A percentile compares a stretch with the other conserved stretches of the same genome.
phyloP scores from a whole-genome alignment of 1,140 invertebrate genomes.

The Sesamia nonagrioides region DNA sequence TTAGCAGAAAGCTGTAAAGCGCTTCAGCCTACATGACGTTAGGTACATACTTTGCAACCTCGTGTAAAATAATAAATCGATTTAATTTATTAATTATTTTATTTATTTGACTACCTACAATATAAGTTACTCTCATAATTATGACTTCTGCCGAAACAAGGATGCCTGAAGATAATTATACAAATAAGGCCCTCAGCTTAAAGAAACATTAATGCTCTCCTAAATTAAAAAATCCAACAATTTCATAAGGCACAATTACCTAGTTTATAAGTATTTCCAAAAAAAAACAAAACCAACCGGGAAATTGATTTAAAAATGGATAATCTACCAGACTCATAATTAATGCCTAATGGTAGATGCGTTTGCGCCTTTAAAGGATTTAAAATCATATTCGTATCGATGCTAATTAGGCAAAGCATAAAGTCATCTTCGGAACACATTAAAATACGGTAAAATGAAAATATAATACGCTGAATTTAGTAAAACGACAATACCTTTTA shows the following conservation, averaged over 20 bases:
- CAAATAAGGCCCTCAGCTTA: too few relatives aligned
- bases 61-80: too few relatives aligned
- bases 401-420: slow-evolving; percentile 2
- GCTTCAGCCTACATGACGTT: too few relatives aligned
- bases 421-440: neutral
- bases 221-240: neutral
- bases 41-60: too few relatives aligned
- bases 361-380: neutral
- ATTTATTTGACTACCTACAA: too few relatives aligned
- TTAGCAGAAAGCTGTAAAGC: too few relatives aligned
- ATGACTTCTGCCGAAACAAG: too few relatives aligned
- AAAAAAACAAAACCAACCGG: neutral
- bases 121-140: too few relatives aligned
- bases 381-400: slow-evolving; percentile 8
- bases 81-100: too few relatives aligned
- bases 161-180: too few relatives aligned
- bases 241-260: neutral
- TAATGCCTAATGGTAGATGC: slow-evolving; percentile 14
- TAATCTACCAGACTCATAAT: slow-evolving; percentile 29
- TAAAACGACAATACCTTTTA: slow-evolving; percentile 19
- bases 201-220: neutral
- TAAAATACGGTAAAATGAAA: slow-evolving; percentile 41
- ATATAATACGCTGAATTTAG: slow-evolving; percentile 5
- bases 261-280: slow-evolving; percentile 3
- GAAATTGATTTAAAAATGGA: slow-evolving; percentile 16